A percentile compares a stretch with the other conserved stretches of the same genome.
Conservation (phyloP, 2,888 invertebrate genomes). For the Merodon equestris region DNA sequence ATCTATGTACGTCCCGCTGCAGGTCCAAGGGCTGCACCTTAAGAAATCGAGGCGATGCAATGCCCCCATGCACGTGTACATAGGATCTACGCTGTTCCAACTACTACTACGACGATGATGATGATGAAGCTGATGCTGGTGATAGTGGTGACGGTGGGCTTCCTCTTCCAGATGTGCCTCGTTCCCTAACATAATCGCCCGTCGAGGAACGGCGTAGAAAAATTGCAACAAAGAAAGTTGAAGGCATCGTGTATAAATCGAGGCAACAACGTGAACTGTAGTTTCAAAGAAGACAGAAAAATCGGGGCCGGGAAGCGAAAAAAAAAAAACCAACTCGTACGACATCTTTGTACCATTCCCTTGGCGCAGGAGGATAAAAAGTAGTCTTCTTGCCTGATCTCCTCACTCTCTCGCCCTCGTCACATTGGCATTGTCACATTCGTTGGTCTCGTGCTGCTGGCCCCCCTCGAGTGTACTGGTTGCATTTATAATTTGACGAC, state of each 20-base stretch:
- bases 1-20: slow-evolving; percentile 15
- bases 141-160: slow-evolving; percentile 20
- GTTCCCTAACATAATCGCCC: slow-evolving; percentile 35
- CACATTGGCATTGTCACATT: slow-evolving; percentile 66
- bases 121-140: slow-evolving; percentile 28
- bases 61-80: not conserved
- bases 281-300: slow-evolving; percentile 13
- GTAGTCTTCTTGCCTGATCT: no score
- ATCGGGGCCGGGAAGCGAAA: slow-evolving; percentile 1
- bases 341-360: slow-evolving; percentile 18
- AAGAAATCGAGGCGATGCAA: slow-evolving; percentile 18
- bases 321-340: slow-evolving; percentile 28
- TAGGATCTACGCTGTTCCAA: not conserved
- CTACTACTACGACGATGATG: slow-evolving; percentile 18
- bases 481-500: slow-evolving; percentile 65
- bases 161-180: slow-evolving; percentile 34
- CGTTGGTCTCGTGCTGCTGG: slow-evolving; percentile 32
- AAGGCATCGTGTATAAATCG: slow-evolving; percentile 38
- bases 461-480: slow-evolving; percentile 30
- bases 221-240: slow-evolving; percentile 58
- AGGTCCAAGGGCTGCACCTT: slow-evolving; percentile 22
- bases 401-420: slow-evolving; percentile 29
- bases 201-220: slow-evolving; percentile 11
- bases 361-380: not conserved
- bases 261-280: slow-evolving; percentile 19